A percentile compares a stretch with the other conserved stretches of the same genome.
phyloP scores from a whole-genome alignment of 1,140 invertebrate species.

The Drosophila teissieri region DNA sequence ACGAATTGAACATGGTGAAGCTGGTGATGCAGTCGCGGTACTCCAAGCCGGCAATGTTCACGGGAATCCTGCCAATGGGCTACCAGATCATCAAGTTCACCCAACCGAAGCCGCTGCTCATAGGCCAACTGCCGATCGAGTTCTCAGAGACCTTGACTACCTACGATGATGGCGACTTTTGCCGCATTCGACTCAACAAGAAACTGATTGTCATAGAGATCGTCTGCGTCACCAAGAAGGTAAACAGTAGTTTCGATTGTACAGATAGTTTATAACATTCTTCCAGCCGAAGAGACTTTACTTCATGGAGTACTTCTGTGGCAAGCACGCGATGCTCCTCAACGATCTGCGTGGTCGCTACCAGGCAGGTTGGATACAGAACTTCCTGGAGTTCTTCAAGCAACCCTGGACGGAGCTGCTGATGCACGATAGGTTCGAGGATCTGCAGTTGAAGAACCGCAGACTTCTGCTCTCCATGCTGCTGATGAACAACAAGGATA shows the following conservation, averaged over 20 bases:
- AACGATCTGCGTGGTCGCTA: conserved; percentile 55
- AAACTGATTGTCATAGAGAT: conserved; percentile 47
- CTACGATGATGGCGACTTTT: conserved; percentile 45
- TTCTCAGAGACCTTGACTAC: conserved; percentile 47
- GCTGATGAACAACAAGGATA: conserved; percentile 17
- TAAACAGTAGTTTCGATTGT: not conserved
- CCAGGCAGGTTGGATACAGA: conserved; percentile 28
- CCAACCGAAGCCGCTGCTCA: conserved; percentile 42
- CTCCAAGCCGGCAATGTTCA: conserved; percentile 21
- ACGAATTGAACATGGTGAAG: conserved; percentile 12
- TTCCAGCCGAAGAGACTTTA: conserved; percentile 7
- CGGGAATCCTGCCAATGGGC: conserved; percentile 37
- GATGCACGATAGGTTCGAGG: conserved; percentile 63
- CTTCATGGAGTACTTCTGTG: conserved; percentile 61
- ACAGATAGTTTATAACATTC: not conserved
- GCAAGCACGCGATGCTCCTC: conserved; percentile 51
- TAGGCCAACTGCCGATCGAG: conserved; percentile 24
- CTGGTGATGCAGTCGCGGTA: conserved; percentile 23
- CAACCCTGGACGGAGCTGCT: conserved; percentile 63
- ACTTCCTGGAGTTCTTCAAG: conserved; percentile 53
- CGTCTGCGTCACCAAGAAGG: conserved; percentile 41
- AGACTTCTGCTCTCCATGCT: conserved; percentile 32
- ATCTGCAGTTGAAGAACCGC: conserved; percentile 51
- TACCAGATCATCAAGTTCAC: conserved; percentile 53
- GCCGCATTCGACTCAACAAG: conserved; percentile 36